These are phyloP conservation scores for Nasonia longicornis DNA, from an alignment of 1,140 invertebrate genomes.

Conservation along the genomic window DNA sequence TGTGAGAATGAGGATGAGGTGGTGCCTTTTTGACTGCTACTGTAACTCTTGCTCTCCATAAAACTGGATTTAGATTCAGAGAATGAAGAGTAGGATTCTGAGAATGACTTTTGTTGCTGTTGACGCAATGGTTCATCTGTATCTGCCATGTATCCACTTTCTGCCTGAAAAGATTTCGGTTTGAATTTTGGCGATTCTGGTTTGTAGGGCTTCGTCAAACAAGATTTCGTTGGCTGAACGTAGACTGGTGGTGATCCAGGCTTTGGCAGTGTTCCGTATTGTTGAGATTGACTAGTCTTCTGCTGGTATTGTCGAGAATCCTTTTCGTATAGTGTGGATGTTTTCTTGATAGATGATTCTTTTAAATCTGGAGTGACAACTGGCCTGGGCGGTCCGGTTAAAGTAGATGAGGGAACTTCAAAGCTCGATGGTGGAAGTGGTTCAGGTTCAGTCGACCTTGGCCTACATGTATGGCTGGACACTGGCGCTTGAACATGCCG, in stretches of 20 bases:
- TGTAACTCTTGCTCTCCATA: constrained; percentile 61
- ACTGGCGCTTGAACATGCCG: constrained; percentile 71
- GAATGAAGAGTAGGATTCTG: constrained; percentile 58
- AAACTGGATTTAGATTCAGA: constrained; percentile 59
- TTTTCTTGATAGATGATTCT: constrained; percentile 52
- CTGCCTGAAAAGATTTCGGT: constrained; percentile 67
- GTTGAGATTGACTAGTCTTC: constrained; percentile 51
- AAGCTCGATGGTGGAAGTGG: constrained; percentile 72
- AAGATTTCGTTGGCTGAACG: constrained; percentile 61
- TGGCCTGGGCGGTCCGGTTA: constrained; percentile 69
- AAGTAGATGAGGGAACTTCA: constrained; percentile 70
- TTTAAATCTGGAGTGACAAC: constrained; percentile 56
- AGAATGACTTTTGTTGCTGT: constrained; percentile 50
- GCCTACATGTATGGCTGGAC: constrained; percentile 59
- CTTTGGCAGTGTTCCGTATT: constrained; percentile 60
- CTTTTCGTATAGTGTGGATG: constrained; percentile 57
- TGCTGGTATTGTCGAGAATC: constrained; percentile 60
- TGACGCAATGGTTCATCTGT: constrained; percentile 74
- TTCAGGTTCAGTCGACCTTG: constrained; percentile 71
- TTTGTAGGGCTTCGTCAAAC: constrained; percentile 57
- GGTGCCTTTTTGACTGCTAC: constrained; percentile 56
- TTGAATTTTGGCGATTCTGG: constrained; percentile 73
- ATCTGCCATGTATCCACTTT: constrained; percentile 80
- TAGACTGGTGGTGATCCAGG: constrained; percentile 72
- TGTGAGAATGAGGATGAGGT: constrained; percentile 49